phyloP scores from a whole-genome alignment of 2,113 vertebrate species.

The Zeus faber region DNA sequence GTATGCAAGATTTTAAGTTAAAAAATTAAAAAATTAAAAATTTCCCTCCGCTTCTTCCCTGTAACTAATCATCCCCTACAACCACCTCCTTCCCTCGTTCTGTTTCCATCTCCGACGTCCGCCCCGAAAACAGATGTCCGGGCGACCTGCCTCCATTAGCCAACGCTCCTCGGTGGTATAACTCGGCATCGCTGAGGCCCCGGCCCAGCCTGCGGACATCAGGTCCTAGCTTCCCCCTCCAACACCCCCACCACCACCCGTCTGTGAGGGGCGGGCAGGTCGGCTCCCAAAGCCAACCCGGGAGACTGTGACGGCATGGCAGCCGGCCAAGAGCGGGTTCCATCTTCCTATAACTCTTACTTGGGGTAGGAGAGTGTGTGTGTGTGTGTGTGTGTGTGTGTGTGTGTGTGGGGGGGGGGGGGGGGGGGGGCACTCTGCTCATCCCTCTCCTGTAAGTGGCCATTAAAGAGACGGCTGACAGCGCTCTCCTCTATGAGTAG shows the following conservation, averaged over 20 bases:
- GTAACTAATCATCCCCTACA: not conserved
- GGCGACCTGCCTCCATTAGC: slow-evolving; percentile 56
- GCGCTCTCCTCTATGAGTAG: slow-evolving; percentile 56
- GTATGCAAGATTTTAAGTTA: slow-evolving; percentile 15
- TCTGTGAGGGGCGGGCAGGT: slow-evolving; percentile 16
- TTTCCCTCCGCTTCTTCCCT: not conserved
- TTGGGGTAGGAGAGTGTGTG: slow-evolving; percentile 37
- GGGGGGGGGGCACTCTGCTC: slow-evolving; percentile 42
- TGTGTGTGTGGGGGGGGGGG: slow-evolving; percentile 46
- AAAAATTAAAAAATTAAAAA: too few species aligned
- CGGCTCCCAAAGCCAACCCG: slow-evolving; percentile 30
- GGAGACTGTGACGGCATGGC: slow-evolving; percentile 47
- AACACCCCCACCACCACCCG: slow-evolving; percentile 22
- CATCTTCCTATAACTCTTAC: slow-evolving; percentile 47
- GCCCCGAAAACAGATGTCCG: slow-evolving; percentile 59
- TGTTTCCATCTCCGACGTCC: slow-evolving; percentile 18
- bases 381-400: too few species aligned
- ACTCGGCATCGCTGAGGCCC: slow-evolving; percentile 42
- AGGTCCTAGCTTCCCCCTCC: slow-evolving; percentile 31
- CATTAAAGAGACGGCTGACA: slow-evolving; percentile 67
- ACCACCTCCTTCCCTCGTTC: slow-evolving; percentile 5
- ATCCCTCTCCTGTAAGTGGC: slow-evolving; percentile 68
- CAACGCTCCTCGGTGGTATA: slow-evolving; percentile 47
- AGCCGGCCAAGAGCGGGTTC: slow-evolving; percentile 49
- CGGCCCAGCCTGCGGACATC: slow-evolving; percentile 37